Evolutionary conservation across 2,888 invertebrate genomes (phyloP).

Genomic region (Orthosia incerta): DNA sequence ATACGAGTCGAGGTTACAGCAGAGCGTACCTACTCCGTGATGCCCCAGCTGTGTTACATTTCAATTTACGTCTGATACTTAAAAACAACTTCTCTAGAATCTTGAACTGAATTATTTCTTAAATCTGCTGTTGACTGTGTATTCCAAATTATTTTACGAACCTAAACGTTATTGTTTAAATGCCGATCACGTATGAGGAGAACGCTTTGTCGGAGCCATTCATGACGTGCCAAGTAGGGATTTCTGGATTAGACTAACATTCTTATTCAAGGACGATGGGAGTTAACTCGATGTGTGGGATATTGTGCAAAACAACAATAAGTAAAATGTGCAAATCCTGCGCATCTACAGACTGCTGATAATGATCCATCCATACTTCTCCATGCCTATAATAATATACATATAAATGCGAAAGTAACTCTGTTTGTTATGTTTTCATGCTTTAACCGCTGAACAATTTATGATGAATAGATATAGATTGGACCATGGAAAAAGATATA

Average conservation of each 20-base stretch:
- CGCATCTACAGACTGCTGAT: conserved; percentile 7
- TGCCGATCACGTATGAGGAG: conserved; percentile 66
- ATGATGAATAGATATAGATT: no score
- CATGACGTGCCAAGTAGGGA: conserved; percentile 67
- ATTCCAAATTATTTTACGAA: conserved; percentile 37
- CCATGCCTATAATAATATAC: no score
- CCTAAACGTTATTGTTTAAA: conserved; percentile 48
- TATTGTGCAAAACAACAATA: conserved; percentile 25
- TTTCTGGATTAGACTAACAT: conserved; percentile 63
- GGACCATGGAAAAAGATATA: no score
- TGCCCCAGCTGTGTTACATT: conserved; percentile 61
- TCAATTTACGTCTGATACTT: conserved; percentile 34
- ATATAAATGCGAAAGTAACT: no score
- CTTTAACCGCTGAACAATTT: no score
- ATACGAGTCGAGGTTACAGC: conserved; percentile 33
- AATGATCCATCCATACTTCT: not conserved
- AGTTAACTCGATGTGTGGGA: conserved; percentile 41
- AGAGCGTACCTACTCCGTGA: conserved; percentile 22
- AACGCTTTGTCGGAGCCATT: conserved; percentile 66
- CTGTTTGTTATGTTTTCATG: no score
- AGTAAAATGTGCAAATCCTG: conserved; percentile 5
- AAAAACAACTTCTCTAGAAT: conserved; percentile 16
- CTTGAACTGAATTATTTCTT: conserved; percentile 4
- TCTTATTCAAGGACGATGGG: conserved; percentile 56
- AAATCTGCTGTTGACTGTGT: conserved; percentile 9